A percentile compares a stretch with the other conserved stretches of the same genome.
phyloP scores from a whole-genome alignment of 1,140 invertebrate species.

The Anastatus disparis region DNA sequence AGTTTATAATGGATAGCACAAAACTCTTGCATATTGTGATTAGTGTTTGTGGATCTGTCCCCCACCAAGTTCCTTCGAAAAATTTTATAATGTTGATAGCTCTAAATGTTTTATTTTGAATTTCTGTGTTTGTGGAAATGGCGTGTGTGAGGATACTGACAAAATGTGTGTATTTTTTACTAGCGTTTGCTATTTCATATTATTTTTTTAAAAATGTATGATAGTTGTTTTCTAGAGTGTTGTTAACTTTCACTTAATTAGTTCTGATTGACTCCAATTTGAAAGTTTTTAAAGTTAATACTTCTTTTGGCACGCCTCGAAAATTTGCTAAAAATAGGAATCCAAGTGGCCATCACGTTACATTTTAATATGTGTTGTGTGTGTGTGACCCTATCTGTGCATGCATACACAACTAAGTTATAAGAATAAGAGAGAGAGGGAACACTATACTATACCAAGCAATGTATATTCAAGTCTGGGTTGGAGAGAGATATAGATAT shows the following conservation, averaged over 20 bases:
- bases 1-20: not conserved
- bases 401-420: too few relatives aligned
- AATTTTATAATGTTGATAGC: not conserved
- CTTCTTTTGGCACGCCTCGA: too few relatives aligned
- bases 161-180: not conserved
- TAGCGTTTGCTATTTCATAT: not conserved
- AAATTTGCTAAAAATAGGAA: too few relatives aligned
- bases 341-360: too few relatives aligned
- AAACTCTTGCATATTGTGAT: not conserved
- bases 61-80: not conserved
- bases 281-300: too few relatives aligned
- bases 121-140: not conserved
- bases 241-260: not conserved
- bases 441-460: too few relatives aligned
- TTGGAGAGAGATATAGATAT: too few relatives aligned
- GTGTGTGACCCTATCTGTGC: too few relatives aligned
- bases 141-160: not conserved
- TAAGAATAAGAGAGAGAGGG: too few relatives aligned
- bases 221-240: not conserved
- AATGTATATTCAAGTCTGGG: too few relatives aligned
- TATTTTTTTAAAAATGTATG: too few relatives aligned
- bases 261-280: not conserved
- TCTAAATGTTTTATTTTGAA: not conserved
- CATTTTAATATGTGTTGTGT: too few relatives aligned
- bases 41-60: not conserved